Evolutionary conservation across 2,888 invertebrate species (phyloP).

Genomic region (Thereva unica): DNA sequence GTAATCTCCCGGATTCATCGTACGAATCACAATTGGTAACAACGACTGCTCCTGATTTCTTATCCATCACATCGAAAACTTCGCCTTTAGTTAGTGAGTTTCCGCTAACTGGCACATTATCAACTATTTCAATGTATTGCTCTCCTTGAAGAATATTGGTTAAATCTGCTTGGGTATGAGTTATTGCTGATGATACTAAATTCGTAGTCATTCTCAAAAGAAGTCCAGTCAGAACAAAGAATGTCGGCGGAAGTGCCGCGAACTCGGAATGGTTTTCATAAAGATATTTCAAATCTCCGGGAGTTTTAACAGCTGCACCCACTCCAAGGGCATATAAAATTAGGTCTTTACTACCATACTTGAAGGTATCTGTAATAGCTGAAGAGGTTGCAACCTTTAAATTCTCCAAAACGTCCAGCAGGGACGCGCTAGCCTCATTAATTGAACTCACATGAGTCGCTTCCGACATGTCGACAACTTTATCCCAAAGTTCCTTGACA

Average conservation of each 20-base stretch:
- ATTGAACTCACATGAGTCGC: constrained; percentile 65
- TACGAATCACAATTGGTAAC: constrained; percentile 74
- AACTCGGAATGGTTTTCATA: constrained; percentile 91
- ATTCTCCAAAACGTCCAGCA: constrained; percentile 61
- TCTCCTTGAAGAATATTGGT: constrained; percentile 91
- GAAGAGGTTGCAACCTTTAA: constrained; percentile 46
- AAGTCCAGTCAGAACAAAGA: constrained; percentile 79
- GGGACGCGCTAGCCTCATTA: constrained; percentile 64
- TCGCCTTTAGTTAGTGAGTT: constrained; percentile 68
- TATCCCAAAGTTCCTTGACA: constrained; percentile 81
- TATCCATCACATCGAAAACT: constrained; percentile 88
- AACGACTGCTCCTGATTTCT: constrained; percentile 87
- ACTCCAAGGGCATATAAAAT: constrained; percentile 91
- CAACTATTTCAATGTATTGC: constrained; percentile 87
- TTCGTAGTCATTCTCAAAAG: constrained; percentile 63
- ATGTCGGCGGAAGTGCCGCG: constrained; percentile 81
- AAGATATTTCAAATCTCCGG: constrained; percentile 72
- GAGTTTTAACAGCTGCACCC: constrained; percentile 69
- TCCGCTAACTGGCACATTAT: constrained; percentile 69
- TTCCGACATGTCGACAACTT: constrained; percentile 77
- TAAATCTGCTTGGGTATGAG: constrained; percentile 69
- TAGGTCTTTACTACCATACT: constrained; percentile 68
- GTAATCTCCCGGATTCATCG: constrained; percentile 69
- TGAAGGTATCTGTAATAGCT: constrained; percentile 54
- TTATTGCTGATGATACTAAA: constrained; percentile 64